A percentile compares a stretch with the other conserved stretches of the same genome.
Conservation (phyloP, 1,140 invertebrate species). For the Drosophila seguyi region DNA sequence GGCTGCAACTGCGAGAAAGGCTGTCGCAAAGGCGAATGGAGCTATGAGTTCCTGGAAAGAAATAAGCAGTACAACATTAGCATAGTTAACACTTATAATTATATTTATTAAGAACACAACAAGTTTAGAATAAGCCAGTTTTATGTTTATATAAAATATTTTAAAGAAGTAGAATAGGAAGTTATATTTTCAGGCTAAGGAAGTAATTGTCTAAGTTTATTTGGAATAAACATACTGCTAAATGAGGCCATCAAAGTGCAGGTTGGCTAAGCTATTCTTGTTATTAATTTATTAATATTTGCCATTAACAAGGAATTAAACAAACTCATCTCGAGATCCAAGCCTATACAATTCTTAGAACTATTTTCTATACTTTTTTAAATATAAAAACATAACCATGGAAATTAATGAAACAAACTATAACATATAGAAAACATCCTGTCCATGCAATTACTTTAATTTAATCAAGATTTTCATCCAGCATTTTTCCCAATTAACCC, state of each 20-base stretch:
- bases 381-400: background rate
- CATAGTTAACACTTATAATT: background rate
- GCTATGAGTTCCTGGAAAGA: background rate
- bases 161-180: background rate
- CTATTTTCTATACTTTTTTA: no score
- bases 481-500: no score
- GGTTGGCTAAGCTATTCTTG: background rate
- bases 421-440: background rate
- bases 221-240: background rate
- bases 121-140: background rate
- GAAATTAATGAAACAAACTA: background rate
- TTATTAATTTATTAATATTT: background rate
- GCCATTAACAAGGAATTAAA: background rate
- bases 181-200: background rate
- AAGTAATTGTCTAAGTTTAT: background rate
- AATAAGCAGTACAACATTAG: conserved; percentile 1
- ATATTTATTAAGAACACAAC: background rate
- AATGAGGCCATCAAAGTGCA: no score
- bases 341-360: no score
- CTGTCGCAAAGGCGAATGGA: background rate
- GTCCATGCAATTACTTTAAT: no score
- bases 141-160: background rate
- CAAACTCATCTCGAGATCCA: background rate
- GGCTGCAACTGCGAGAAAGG: background rate
- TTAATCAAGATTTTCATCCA: background rate